Evolutionary conservation across 2,888 invertebrate genomes (phyloP), one percentile per base, ranked within the genome.

Genomic region (Noctua pronuba): DNA sequence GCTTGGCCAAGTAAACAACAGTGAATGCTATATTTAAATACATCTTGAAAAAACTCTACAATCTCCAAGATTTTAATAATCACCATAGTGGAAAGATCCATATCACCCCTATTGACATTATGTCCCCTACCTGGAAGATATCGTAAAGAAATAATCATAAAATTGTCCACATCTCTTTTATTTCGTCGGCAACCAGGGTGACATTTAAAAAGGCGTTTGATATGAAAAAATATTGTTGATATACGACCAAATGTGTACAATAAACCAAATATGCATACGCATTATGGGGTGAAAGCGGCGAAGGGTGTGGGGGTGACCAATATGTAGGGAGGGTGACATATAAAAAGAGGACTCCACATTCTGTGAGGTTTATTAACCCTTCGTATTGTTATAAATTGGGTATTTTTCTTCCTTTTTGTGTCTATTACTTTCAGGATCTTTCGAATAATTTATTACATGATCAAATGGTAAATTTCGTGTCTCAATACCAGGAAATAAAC

Each of bases 251-350:
- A 80, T 81, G 84, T 83, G 85, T 65, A 84, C 86, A 86, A 89
- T 87, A 88, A 85, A 86, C 84, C 83, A 80, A 89, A 90, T 90
- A 90, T 89, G 88, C 89, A 89, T 88, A 89, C 85, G 71, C 85
- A 88, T 88, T 86, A 87, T 80, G 82, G 84, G 79, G 84, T n/a
- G 68, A 80, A 72, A 74, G 81, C 35, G 38, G 16, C 24, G 28
- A 18, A 35, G 75, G 35, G 81, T 35, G 87, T 75, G 82, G 69
- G 88, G 88, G 88, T 88, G 86, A 88, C 88, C 89, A 90, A 90
- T 88, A 86, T 82, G 80, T 86, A 77, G 86, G 88, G 86, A 86
- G 89, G 90, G 89, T 88, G 82, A 84, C 87, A 87, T 87, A 88
- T 90, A 89, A 90, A 87, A 88, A 85, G 85, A 87, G 80, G 81